These are phyloP conservation scores for Platycheirus albimanus DNA, from an alignment of 2,888 invertebrate species.

Conservation along the genomic window DNA sequence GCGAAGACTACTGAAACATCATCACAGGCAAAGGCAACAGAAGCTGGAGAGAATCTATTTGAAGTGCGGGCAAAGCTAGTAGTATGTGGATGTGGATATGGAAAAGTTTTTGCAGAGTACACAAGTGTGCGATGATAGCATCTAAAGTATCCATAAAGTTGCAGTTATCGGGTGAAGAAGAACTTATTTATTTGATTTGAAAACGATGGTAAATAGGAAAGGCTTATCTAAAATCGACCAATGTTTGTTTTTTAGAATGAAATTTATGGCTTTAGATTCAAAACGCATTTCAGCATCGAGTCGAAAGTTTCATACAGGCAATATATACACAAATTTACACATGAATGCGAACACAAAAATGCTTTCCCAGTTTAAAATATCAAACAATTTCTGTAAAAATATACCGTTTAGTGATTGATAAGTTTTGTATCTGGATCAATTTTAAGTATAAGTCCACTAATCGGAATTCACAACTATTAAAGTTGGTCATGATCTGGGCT, in stretches of 20 bases:
- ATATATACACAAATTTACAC: too few species aligned
- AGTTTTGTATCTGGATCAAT: too few species aligned
- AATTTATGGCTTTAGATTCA: constrained; percentile 29
- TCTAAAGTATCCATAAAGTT: constrained; percentile 55
- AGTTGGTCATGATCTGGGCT: too few species aligned
- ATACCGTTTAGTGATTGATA: too few species aligned
- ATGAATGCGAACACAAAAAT: too few species aligned
- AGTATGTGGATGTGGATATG: constrained; percentile 28
- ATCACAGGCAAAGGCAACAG: constrained; percentile 29
- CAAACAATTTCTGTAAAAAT: too few species aligned
- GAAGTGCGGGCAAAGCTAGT: constrained; percentile 13
- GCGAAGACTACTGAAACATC: constrained; percentile 57
- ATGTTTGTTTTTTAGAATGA: constrained; percentile 36
- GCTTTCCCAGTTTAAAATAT: too few species aligned
- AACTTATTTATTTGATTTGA: constrained; percentile 36
- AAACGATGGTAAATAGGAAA: constrained; percentile 8
- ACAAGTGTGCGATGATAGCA: constrained; percentile 44
- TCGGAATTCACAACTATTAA: too few species aligned
- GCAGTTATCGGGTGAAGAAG: constrained; percentile 37
- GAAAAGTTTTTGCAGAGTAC: constrained; percentile 25
- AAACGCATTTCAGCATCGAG: too few species aligned
- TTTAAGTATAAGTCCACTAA: too few species aligned
- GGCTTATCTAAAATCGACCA: constrained; percentile 52
- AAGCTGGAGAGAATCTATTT: constrained; percentile 21
- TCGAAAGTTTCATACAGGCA: too few species aligned